Percentiles rank a stretch among this genome's conserved stretches.
phyloP scores from a whole-genome alignment of 1,140 invertebrate genomes.

The Zaprionus inermis region DNA sequence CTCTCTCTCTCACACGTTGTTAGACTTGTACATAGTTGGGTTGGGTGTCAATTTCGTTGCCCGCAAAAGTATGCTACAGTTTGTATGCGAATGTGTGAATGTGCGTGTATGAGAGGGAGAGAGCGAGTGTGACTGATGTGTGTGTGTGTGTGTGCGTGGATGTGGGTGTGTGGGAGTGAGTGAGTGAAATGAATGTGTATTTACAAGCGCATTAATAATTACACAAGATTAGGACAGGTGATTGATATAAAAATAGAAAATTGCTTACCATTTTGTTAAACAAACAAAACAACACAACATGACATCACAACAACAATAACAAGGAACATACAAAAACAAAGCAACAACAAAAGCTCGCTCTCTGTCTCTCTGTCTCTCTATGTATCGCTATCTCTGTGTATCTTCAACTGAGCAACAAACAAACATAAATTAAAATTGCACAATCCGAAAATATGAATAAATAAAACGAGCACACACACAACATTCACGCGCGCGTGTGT shows the following conservation, averaged over 20 bases:
- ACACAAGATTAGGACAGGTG: slow-evolving; percentile 54
- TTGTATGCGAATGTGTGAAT: slow-evolving; percentile 13
- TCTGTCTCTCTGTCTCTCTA: slow-evolving; percentile 1
- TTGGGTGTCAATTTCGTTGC: slow-evolving; percentile 23
- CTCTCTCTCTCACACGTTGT: neutral
- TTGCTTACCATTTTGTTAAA: slow-evolving; percentile 81
- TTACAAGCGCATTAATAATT: slow-evolving; percentile 75
- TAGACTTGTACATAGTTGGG: slow-evolving; percentile 6
- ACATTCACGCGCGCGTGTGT: slow-evolving; percentile 23
- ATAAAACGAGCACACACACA: slow-evolving; percentile 14
- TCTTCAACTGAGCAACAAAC: slow-evolving; percentile 35
- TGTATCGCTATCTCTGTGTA: neutral
- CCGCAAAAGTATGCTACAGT: slow-evolving; percentile 52
- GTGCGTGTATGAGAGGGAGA: slow-evolving; percentile 4
- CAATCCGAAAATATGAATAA: slow-evolving; percentile 28
- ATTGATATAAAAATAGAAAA: slow-evolving; percentile 63
- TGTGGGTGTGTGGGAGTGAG: slow-evolving; percentile 18
- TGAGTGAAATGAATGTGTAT: slow-evolving; percentile 46
- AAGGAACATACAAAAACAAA: slow-evolving; percentile 58
- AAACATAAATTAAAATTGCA: slow-evolving; percentile 27
- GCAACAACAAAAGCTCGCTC: slow-evolving; percentile 31
- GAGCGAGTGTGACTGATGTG: slow-evolving; percentile 2
- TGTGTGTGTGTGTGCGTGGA: neutral
- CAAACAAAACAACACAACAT: slow-evolving; percentile 75
- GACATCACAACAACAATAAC: slow-evolving; percentile 68